Evolutionary conservation across 2,113 vertebrate genomes (phyloP), one percentile per base, ranked within the genome.

Genomic region (Pholis gunnellus): DNA sequence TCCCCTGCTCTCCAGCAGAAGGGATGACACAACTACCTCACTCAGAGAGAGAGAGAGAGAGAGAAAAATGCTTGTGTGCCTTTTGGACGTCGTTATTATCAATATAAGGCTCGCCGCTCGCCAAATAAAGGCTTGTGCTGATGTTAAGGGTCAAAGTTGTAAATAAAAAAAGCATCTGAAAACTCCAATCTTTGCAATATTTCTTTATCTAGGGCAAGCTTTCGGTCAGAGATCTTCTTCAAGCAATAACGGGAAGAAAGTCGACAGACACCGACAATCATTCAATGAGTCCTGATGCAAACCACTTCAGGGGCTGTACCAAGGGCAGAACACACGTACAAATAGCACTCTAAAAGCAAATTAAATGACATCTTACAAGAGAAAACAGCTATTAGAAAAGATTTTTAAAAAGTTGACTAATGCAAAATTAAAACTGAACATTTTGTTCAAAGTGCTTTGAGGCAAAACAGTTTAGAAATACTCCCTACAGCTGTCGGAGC

Each of bases 221-320:
- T 59, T 59, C 6, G 22, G 52, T 65, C 60, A 57, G 6, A 65
- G 40, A 70, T 44, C 31, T 9, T 40, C 46, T 73, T 60, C 14
- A 52, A 76, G 18, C 40, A 72, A 34, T 36, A 48, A 52, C 15
- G 14, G 22, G 46, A 63, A 75, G 31, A 74, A 1, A 34, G 27
- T 64, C 18, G 22, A 61, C 13, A 20, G 2, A 63, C 38, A 31
- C 10, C 14, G 15, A 29, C 40, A 75, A 50, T 65, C 65, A 50
- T 25, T 15, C 42, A 59, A 57, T 69, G 63, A 61, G 72, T 59
- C 40, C 25, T 31, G 44, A 63, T 68, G 57, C 57, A 73, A 77
- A 78, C 38, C 14, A 68, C 14, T 22, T 44, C 11, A n/a, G 5
- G 22, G 34, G 42, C n/a, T 10, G 13, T 6, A 40, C 10, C 18